A percentile compares a stretch with the other conserved stretches of the same genome.
phyloP scores from a whole-genome alignment of 2,888 invertebrate genomes.

The Sminthurinus aureus region DNA sequence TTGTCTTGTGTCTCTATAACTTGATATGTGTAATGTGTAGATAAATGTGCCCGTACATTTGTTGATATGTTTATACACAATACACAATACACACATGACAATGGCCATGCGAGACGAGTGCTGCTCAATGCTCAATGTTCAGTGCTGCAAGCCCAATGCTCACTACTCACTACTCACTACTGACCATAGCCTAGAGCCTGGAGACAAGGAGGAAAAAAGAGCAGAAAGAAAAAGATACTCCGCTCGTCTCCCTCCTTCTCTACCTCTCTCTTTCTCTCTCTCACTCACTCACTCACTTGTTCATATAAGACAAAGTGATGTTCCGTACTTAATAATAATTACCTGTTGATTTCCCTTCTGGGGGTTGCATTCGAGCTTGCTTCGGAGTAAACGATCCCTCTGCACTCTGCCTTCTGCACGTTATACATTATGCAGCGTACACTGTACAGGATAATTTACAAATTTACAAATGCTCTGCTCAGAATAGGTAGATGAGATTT shows the following conservation, averaged over 20 bases:
- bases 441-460: no score
- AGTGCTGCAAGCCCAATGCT: not conserved
- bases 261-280: no score
- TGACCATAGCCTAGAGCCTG: conserved; percentile 38
- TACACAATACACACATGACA: no score
- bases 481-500: no score
- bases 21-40: conserved; percentile 13
- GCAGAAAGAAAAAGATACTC: conserved; percentile 5
- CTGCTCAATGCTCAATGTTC: no score
- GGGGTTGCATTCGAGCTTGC: conserved; percentile 38
- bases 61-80: no score
- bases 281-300: not conserved
- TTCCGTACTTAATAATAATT: conserved; percentile 47
- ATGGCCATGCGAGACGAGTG: no score
- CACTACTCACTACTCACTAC: not conserved
- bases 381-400: conserved; percentile 46
- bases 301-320: conserved; percentile 48
- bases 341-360: conserved; percentile 50
- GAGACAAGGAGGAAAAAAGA: conserved; percentile 29
- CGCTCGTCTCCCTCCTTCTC: no score
- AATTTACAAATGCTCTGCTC: no score
- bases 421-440: no score
- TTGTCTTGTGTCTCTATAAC: not conserved
- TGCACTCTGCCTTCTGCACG: not conserved
- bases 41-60: no score